Evolutionary conservation across 2,888 invertebrate species (phyloP), one percentile per base, ranked within the genome.

Genomic region (Lottia scabra): DNA sequence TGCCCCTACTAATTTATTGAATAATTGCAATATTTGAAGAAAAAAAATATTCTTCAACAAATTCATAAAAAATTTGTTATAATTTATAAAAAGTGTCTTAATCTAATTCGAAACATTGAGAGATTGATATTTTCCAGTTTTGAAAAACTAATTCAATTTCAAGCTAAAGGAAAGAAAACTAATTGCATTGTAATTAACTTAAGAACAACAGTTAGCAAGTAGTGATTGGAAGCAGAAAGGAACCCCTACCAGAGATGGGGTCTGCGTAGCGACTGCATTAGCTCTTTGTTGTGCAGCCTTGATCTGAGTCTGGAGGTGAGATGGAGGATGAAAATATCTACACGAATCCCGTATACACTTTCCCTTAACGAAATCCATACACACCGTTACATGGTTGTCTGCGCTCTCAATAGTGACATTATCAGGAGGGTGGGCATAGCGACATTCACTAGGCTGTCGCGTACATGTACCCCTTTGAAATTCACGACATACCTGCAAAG

Each of bases 321-420:
- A 95, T 93, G 97, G 97, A 93, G 97, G 97, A 94, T 98, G 97
- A 95, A 97, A 97, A 96, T 97, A 97, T 94, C 97, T 96, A 95
- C 98, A 98, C 93, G 96, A 96, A 93, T 97, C 96, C 94, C 97
- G 96, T 93, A 95, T 94, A 94, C 97, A 97, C 94, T 89, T 89
- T 78, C 89, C 88, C 84, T 89, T 88, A 78, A 97, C 95, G 94
- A 96, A 97, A 94, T 98, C 97, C 97, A 97, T 97, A 96, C 98
- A 98, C 94, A 97, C 97, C 93, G 97, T 97, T 94, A 97, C 97
- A 81, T 96, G 95, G 94, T 97, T 97, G 94, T 97, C 97, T 92
- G 95, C 95, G 93, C 83, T 78, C 81, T 96, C 96, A 93, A 96
- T 94, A 92, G 94, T 94, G 92, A 97, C 96, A 92, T 95, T 90